Conservation (phyloP, 2,888 invertebrate genomes). For the Clunio marinus region DNA sequence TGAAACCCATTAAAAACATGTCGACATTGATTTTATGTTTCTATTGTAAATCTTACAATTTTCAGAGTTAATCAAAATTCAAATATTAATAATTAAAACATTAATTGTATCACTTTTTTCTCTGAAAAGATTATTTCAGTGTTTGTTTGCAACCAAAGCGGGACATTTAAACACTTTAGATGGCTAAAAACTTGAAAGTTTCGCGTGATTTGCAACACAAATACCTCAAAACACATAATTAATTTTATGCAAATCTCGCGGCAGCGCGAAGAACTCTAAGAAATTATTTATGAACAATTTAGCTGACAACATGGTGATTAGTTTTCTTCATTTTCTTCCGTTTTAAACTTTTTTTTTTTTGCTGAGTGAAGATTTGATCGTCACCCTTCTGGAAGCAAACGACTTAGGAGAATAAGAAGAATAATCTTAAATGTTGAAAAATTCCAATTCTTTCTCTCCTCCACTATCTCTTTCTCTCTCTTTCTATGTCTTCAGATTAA, state of each 20-base stretch:
- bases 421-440: too few relatives aligned
- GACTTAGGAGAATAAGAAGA: too few relatives aligned
- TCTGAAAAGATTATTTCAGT: neutral
- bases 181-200: neutral
- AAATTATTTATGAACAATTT: slow-evolving; percentile 26
- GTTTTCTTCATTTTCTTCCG: neutral
- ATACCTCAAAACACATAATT: slow-evolving; percentile 37
- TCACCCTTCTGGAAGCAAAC: neutral
- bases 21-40: too few relatives aligned
- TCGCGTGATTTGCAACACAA: slow-evolving; percentile 28
- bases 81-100: too few relatives aligned
- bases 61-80: too few relatives aligned
- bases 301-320: neutral
- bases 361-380: too few relatives aligned
- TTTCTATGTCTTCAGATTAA: neutral
- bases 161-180: slow-evolving; percentile 32
- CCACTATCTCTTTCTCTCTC: too few relatives aligned
- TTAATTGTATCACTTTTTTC: too few relatives aligned
- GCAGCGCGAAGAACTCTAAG: neutral
- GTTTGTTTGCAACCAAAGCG: slow-evolving; percentile 21
- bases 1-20: too few relatives aligned
- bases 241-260: slow-evolving; percentile 31
- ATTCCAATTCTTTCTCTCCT: too few relatives aligned
- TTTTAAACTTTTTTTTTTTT: neutral
- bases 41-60: too few relatives aligned